Conservation (phyloP, 37 sponge, comb jelly and placozoan genomes). For the Spongilla lacustris region DNA sequence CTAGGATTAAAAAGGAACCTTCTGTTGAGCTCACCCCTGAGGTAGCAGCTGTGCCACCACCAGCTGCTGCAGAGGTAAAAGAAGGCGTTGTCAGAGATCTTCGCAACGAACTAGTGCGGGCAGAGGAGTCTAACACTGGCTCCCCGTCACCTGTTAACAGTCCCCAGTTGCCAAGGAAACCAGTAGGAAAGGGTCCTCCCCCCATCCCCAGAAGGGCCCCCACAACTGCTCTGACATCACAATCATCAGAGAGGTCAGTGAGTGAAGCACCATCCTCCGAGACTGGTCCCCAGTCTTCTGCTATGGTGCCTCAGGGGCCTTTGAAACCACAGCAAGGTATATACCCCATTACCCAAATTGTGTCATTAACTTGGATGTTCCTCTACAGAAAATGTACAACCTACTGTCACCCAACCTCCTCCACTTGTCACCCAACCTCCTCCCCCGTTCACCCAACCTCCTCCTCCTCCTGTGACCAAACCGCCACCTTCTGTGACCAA, state of each 20-base stretch:
- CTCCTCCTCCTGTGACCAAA: neutral
- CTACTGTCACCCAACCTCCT: neutral
- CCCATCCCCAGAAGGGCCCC: slow-evolving; percentile 41
- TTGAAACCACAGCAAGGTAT: neutral
- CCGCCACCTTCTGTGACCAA: neutral
- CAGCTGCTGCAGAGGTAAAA: neutral
- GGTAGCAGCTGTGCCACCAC: neutral
- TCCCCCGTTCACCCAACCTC: neutral
- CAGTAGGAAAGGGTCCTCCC: slow-evolving; percentile 10
- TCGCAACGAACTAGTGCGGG: neutral
- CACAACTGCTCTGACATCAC: slow-evolving; percentile 9
- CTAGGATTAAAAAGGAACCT: neutral
- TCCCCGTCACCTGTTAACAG: neutral
- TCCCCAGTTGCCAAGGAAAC: neutral
- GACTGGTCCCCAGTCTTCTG: neutral
- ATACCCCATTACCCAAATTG: neutral
- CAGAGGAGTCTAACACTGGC: neutral
- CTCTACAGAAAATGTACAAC: neutral
- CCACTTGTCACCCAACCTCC: neutral
- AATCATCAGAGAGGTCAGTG: neutral
- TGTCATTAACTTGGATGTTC: neutral
- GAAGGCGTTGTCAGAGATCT: neutral
- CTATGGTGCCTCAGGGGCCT: neutral
- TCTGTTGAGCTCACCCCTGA: neutral
- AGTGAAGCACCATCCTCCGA: neutral